A percentile compares a stretch with the other conserved stretches of the same genome.
Conservation (phyloP, 2,113 vertebrate genomes). For the Amphiprion ocellaris region DNA sequence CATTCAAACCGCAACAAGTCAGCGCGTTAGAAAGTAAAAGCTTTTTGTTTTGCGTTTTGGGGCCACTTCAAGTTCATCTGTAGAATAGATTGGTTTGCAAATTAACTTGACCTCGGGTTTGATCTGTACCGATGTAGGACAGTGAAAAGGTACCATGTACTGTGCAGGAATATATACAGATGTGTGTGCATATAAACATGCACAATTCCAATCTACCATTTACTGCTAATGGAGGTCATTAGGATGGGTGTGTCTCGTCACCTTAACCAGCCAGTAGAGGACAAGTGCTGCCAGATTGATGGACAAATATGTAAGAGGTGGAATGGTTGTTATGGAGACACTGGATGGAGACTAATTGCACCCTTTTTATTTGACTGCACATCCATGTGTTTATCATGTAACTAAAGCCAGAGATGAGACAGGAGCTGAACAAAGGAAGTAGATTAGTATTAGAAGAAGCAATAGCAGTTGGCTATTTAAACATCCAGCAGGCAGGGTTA, state of each 20-base stretch:
- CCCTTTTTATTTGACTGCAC: background rate
- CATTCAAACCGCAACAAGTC: conserved; percentile 20
- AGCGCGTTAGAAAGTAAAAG: conserved; percentile 11
- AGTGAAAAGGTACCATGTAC: background rate
- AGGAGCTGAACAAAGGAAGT: background rate
- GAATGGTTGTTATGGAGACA: conserved; percentile 44
- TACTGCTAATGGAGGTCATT: conserved; percentile 36
- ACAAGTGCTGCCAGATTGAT: conserved; percentile 40
- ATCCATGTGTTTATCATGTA: background rate
- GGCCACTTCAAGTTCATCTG: conserved; percentile 36
- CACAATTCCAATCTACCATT: conserved; percentile 15
- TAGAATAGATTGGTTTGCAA: conserved; percentile 37
- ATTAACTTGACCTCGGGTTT: conserved; percentile 35
- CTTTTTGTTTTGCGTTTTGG: background rate
- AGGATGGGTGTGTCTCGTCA: conserved; percentile 47
- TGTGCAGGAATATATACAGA: background rate
- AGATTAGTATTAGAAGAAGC: background rate
- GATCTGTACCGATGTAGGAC: background rate
- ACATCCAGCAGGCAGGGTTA: background rate
- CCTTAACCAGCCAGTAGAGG: conserved; percentile 55
- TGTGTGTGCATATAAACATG: conserved; percentile 15
- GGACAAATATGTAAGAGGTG: conserved; percentile 4
- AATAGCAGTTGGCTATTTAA: background rate
- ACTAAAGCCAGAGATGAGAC: background rate
- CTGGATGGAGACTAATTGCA: conserved; percentile 14